Base-by-base conservation (phyloP, 2,797 vertebrate species). In the Argya squamiceps region DNA sequence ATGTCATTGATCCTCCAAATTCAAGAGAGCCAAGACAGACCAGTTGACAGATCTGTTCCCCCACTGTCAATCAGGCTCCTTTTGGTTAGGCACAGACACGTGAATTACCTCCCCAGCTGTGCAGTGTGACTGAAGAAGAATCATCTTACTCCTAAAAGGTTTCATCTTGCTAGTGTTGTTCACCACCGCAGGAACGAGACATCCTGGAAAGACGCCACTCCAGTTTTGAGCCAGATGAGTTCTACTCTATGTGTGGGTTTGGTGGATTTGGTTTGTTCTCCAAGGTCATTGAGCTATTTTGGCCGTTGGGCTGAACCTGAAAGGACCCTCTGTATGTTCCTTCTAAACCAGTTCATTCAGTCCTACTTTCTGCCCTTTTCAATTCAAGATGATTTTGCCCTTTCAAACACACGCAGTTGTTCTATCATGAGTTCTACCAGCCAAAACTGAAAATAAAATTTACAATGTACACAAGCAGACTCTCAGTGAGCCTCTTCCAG, bases 381-480 rank as follows among this genome's bases (percentile, higher is more conserved):
- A 59, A 71, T 65, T 89, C 71, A 75, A 77, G 56, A 90, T 56
- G 50, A 13, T 59, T 81, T 75, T 85, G 62, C 44, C 62, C 60
- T 92, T 89, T 68, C 64, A 71, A 78, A 88, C 15, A n/a, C 1
- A 8, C 81, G 58, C 71, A 41, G 60, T 63, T 77, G 69, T 84
- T 96, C 60, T 64, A 69, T 36, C 74, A 56, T 43, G 65, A 78
- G 74, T 78, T 78, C 70, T 16, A 78, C 18, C 49, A 90, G 34
- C 68, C 65, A 88, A 89, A 84, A 64, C 36, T 82, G 59, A 81
- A 85, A 93, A 90, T 84, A 64, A 82, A 94, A 89, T 69, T 65
- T 63, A 82, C 2, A 0, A 15, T 1, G 15, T 46, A 91, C 34
- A 7, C 49, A 52, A 65, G 34, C 3, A 3, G 21, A 58, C 39